Conservation (phyloP, 1,140 invertebrate species). For the Trachelipus rathkii region DNA sequence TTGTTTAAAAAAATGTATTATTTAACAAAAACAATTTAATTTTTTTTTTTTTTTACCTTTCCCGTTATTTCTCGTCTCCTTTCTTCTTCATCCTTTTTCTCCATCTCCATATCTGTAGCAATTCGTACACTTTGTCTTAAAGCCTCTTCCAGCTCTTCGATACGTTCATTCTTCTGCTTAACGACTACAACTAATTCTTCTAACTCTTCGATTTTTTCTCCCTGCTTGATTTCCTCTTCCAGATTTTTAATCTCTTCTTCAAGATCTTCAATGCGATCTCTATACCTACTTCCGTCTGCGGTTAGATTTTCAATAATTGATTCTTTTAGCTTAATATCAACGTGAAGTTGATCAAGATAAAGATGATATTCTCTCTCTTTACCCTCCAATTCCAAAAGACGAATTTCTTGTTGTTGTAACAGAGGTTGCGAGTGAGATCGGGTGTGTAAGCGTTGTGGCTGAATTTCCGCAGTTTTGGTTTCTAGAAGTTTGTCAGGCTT, state of each 20-base stretch:
- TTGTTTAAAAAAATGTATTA: no score
- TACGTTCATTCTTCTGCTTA: slow-evolving; percentile 56
- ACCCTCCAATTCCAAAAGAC: slow-evolving; percentile 41
- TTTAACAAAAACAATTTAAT: no score
- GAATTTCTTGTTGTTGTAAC: slow-evolving; percentile 36
- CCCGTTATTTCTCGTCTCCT: slow-evolving; percentile 46
- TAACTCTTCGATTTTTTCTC: slow-evolving; percentile 52
- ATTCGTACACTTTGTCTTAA: slow-evolving; percentile 59
- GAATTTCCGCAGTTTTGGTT: not conserved
- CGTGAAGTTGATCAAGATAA: slow-evolving; percentile 40
- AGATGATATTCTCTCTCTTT: slow-evolving; percentile 39
- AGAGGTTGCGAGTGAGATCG: not conserved
- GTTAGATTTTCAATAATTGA: slow-evolving; percentile 38
- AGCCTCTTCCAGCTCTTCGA: slow-evolving; percentile 75
- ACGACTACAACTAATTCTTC: slow-evolving; percentile 56
- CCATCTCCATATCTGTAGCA: slow-evolving; percentile 57
- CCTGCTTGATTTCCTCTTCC: slow-evolving; percentile 44
- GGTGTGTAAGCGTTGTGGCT: not conserved
- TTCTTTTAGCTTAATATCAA: slow-evolving; percentile 44
- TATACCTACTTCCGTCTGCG: slow-evolving; percentile 35
- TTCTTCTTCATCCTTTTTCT: slow-evolving; percentile 40
- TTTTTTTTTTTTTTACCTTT: no score
- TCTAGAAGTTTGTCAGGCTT: slow-evolving; percentile 1
- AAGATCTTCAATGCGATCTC: slow-evolving; percentile 37
- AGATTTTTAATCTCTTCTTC: slow-evolving; percentile 39